Base-by-base conservation (phyloP, 1,140 invertebrate species). In the Metopolophium dirhodum region DNA sequence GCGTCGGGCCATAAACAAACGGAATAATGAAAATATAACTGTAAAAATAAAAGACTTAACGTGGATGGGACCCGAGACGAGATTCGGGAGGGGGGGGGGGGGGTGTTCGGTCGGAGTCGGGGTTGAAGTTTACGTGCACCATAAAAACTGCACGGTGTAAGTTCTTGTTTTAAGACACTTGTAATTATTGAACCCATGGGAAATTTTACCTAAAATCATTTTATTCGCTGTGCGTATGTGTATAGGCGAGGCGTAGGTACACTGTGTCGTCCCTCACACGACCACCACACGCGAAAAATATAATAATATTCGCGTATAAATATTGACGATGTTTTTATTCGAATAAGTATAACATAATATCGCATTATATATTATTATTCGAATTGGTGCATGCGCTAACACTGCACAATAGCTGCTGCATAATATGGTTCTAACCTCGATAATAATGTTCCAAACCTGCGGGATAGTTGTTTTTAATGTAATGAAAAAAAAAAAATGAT, bases 171-270 rank as follows among this genome's bases (percentile, higher is more conserved):
- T 35, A 51, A 51, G n/a, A 89, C n/a, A 51, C n/a, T 54, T 35
- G n/a, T 54, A 51, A 89, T 54, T 54, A 89, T 54, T 37, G 87
- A 54, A 37, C 87, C 87, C 87, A n/a, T n/a, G 87, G 87, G 87
- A 89, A 89, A 54, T 89, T 51, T 89, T 89, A 37, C 87, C 49
- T 51, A 89, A 89, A 89, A 51, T 54, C n/a, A 37, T 89, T 54
- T 51, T 51, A 51, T 51, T 54, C 41, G 22, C 23, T 7, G 7
- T 20, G 45, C 14, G 26, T 30, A 86, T 26, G 26, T 86, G 11
- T 47, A 86, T 11, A 0, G 41, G 41, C 41, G 41, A 41, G 23
- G 7, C 0, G 30, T 83, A 37, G 37, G 2, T 37, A 37, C 7
- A 83, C 20, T 35, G 41, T 83, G 37, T 23, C 2, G 20, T 23